phyloP scores from a whole-genome alignment of 2,888 invertebrate species.

The Erpobdella octoculata region DNA sequence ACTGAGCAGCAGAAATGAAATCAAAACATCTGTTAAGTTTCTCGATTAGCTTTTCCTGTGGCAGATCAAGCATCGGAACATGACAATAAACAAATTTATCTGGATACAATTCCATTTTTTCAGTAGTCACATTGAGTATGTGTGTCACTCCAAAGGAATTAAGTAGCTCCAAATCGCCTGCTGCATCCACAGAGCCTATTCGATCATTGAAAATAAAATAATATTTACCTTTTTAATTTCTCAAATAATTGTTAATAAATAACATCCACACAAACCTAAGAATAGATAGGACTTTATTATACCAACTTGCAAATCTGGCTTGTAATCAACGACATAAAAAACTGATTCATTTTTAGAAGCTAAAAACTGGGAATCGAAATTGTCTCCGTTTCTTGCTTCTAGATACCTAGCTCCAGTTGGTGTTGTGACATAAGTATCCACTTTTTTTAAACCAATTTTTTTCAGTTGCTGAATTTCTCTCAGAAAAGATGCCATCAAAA shows the following conservation, averaged over 20 bases:
- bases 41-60: conserved; percentile 15
- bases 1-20: background rate
- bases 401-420: background rate
- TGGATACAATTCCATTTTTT: conserved; percentile 15
- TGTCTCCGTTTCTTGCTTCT: background rate
- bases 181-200: conserved; percentile 18
- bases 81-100: conserved; percentile 14
- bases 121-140: conserved; percentile 17
- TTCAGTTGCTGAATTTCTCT: background rate
- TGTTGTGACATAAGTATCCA: conserved; percentile 16
- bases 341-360: background rate
- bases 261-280: conserved; percentile 1
- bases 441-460: background rate
- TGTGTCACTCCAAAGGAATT: background rate
- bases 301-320: conserved; percentile 14
- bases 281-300: conserved; percentile 8
- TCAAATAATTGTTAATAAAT: background rate
- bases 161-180: conserved; percentile 14
- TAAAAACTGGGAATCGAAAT: background rate
- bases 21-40: conserved; percentile 17
- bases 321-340: conserved; percentile 4
- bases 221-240: background rate
- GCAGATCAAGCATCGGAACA: conserved; percentile 19
- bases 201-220: background rate
- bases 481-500: conserved; percentile 16